These are phyloP conservation scores for Platycheirus rosarum DNA, from an alignment of 2,888 invertebrate genomes.

Conservation along the genomic window DNA sequence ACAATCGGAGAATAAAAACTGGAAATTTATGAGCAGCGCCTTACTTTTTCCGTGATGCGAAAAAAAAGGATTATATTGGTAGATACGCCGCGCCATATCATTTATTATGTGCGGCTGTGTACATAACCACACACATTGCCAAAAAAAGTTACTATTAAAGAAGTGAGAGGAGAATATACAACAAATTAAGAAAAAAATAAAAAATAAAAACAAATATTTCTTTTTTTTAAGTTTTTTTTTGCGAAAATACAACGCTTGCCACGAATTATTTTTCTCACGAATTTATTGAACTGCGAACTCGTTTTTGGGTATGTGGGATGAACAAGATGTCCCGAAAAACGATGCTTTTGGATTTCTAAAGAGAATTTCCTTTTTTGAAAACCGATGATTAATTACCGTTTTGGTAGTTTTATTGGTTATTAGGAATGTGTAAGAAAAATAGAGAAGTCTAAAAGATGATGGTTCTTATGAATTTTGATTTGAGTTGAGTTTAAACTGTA, in stretches of 20 bases:
- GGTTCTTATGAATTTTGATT: no score
- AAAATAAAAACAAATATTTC: no score
- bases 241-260: slow-evolving; percentile 52
- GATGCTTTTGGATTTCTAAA: slow-evolving; percentile 6
- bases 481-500: no score
- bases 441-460: no score
- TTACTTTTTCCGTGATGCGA: slow-evolving; percentile 59
- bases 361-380: neutral
- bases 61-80: slow-evolving; percentile 36
- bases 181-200: slow-evolving; percentile 30
- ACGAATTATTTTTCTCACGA: slow-evolving; percentile 61
- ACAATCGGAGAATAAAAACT: slow-evolving; percentile 75
- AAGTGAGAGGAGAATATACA: slow-evolving; percentile 59
- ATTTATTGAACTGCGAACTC: slow-evolving; percentile 66
- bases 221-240: slow-evolving; percentile 14
- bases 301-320: slow-evolving; percentile 30
- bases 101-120: slow-evolving; percentile 35
- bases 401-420: no score
- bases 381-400: no score
- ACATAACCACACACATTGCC: slow-evolving; percentile 46
- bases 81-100: slow-evolving; percentile 34
- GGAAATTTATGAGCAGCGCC: slow-evolving; percentile 73
- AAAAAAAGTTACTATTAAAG: slow-evolving; percentile 44
- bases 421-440: neutral
- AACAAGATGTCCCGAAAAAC: slow-evolving; percentile 2